These are phyloP conservation scores for Pseudopipra pipra DNA, from an alignment of 2,113 vertebrate genomes.

Conservation along the genomic window DNA sequence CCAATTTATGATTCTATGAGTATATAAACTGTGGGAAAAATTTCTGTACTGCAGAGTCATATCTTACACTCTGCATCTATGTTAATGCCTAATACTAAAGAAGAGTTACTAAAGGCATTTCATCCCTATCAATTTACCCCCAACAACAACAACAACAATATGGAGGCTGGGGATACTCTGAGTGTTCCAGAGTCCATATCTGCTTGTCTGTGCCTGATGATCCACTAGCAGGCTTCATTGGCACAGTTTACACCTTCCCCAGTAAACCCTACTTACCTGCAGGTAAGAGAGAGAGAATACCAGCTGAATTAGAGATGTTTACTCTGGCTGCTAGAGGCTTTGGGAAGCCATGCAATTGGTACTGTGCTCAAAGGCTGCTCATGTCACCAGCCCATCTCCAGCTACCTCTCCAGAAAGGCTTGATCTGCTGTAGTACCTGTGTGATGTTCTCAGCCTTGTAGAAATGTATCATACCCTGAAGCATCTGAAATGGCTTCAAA, in stretches of 20 bases:
- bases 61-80: not conserved
- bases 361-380: not conserved
- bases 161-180: not conserved
- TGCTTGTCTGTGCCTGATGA: not conserved
- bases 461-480: not conserved
- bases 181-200: not conserved
- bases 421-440: not conserved
- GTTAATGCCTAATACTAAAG: not conserved
- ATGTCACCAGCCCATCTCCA: not conserved
- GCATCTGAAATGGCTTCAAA: not conserved
- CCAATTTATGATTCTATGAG: not conserved
- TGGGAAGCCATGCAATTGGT: not conserved
- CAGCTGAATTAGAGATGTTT: not conserved
- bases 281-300: not conserved
- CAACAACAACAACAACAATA: not conserved
- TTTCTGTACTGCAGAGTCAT: not conserved
- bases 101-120: not conserved
- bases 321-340: not conserved
- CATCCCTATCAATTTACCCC: not conserved
- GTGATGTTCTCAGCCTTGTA: not conserved
- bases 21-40: not conserved
- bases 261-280: not conserved
- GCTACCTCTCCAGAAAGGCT: not conserved
- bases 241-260: not conserved
- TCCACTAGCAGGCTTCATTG: not conserved